Percentiles rank a stretch among this genome's conserved stretches.
Evolutionary conservation across 1,140 invertebrate genomes (phyloP).

Genomic region (Anastrepha ludens): DNA sequence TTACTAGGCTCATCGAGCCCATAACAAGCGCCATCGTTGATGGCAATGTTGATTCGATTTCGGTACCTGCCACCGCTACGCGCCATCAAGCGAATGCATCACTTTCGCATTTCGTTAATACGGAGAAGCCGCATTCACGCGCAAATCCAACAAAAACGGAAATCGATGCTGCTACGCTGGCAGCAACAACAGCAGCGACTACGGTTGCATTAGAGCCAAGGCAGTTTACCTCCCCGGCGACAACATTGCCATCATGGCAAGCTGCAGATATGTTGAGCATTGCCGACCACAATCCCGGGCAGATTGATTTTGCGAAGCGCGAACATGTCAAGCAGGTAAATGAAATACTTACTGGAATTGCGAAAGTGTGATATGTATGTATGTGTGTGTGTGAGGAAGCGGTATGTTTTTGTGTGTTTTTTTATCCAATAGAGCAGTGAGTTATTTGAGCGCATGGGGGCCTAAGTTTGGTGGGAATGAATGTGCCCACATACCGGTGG

Average conservation of each 20-base stretch:
- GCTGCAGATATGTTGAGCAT: constrained; percentile 61
- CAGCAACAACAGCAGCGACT: background rate
- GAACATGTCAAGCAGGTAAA: constrained; percentile 71
- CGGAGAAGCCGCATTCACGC: background rate
- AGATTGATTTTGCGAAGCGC: constrained; percentile 70
- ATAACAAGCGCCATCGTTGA: constrained; percentile 60
- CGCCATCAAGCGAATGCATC: constrained; percentile 57
- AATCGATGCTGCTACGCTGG: background rate
- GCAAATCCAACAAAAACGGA: background rate
- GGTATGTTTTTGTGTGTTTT: background rate
- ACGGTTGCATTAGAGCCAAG: constrained; percentile 1
- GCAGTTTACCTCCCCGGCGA: constrained; percentile 14
- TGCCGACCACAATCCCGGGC: constrained; percentile 70
- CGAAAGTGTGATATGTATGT: background rate
- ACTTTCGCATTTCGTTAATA: constrained; percentile 44
- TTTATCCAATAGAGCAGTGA: too few relatives aligned
- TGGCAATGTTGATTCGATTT: constrained; percentile 72
- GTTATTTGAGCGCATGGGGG: too few relatives aligned
- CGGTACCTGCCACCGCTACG: constrained; percentile 63
- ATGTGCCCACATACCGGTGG: too few relatives aligned
- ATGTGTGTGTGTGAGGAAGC: background rate
- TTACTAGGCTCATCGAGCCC: constrained; percentile 62
- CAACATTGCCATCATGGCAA: background rate
- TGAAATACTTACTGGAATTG: background rate
- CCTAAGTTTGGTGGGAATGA: too few relatives aligned